Conservation (phyloP, 2,797 vertebrate genomes). For the Spizella passerina region DNA sequence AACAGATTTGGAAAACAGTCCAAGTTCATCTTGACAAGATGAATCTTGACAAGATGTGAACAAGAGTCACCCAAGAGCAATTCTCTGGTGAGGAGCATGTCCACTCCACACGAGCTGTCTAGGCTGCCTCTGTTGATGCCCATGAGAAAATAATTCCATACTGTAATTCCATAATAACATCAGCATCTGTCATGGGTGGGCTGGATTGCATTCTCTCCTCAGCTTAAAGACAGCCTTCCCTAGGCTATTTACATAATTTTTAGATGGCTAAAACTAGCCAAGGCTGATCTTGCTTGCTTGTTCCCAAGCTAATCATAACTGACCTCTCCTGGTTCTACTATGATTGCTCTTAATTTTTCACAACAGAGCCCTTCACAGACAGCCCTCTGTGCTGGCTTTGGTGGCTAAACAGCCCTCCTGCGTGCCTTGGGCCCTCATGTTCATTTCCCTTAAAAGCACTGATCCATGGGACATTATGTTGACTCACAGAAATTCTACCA, state of each 20-base stretch:
- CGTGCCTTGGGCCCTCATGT: fast-evolving
- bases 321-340: not conserved
- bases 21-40: not conserved
- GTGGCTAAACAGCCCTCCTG: not conserved
- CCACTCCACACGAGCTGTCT: not conserved
- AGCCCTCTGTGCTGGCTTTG: not conserved
- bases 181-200: not conserved
- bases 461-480: not conserved
- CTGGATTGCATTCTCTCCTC: not conserved
- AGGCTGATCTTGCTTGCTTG: not conserved
- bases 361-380: not conserved
- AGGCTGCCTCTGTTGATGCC: not conserved
- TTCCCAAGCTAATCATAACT: not conserved
- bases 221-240: not conserved
- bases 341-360: not conserved
- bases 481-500: not conserved
- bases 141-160: not conserved
- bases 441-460: not conserved
- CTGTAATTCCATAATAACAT: not conserved
- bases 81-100: not conserved
- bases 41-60: not conserved
- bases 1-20: not conserved
- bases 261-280: constrained; percentile 4
- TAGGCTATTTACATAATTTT: not conserved
- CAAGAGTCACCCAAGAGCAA: not conserved